phyloP scores from a whole-genome alignment of 2,888 invertebrate genomes.

The Mythimna loreyi region DNA sequence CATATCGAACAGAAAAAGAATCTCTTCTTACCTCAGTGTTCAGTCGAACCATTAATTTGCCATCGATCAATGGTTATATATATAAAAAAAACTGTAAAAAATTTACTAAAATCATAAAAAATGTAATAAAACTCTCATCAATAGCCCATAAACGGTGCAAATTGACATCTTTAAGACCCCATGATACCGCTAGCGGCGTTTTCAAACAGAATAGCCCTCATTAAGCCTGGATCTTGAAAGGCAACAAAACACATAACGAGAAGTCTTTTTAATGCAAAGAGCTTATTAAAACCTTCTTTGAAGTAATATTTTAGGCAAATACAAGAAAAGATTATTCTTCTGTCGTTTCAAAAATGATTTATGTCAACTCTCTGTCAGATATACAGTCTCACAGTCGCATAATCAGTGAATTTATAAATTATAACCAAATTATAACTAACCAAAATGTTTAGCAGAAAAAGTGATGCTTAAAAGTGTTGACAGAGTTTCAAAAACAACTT shows the following conservation, averaged over 20 bases:
- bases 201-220: neutral
- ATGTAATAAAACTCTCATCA: too few species aligned
- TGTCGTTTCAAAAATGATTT: neutral
- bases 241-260: neutral
- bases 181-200: too few species aligned
- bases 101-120: too few species aligned
- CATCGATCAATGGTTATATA: too few species aligned
- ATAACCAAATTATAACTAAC: neutral
- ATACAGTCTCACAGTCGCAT: neutral
- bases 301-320: neutral
- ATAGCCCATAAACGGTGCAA: too few species aligned
- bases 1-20: too few species aligned
- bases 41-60: too few species aligned
- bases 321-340: neutral
- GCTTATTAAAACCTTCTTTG: neutral
- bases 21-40: too few species aligned
- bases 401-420: conserved; percentile 6
- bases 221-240: neutral
- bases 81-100: too few species aligned
- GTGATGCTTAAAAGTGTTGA: conserved; percentile 4
- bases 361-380: conserved; percentile 19
- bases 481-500: conserved; percentile 25
- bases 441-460: conserved; percentile 11
- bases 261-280: neutral
- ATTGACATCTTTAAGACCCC: too few species aligned